phyloP scores from a whole-genome alignment of 2,113 vertebrate genomes.

The Speoplatyrhinus poulsoni region DNA sequence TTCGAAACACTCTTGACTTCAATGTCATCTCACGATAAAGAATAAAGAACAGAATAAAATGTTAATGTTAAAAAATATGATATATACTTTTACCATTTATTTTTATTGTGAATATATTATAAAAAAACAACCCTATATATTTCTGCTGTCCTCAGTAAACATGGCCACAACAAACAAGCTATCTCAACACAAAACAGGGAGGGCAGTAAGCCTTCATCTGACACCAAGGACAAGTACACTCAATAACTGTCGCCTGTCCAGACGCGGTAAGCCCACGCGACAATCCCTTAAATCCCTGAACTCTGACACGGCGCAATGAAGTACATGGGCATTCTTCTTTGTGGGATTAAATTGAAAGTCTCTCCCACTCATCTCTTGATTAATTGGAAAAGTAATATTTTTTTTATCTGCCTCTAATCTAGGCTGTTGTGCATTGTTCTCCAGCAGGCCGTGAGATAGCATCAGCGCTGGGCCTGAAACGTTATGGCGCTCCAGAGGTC shows the following conservation, averaged over 20 bases:
- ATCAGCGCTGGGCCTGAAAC: constrained; percentile 37
- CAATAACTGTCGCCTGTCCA: constrained; percentile 76
- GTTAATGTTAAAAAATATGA: too few species aligned
- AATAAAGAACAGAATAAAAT: too few species aligned
- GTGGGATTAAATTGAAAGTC: constrained; percentile 71
- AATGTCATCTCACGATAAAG: too few species aligned
- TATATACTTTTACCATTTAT: too few species aligned
- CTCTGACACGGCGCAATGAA: constrained; percentile 72
- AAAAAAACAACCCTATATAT: neutral
- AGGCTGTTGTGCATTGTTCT: constrained; percentile 47
- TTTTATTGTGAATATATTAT: neutral
- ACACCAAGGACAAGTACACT: constrained; percentile 77
- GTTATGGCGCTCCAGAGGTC: constrained; percentile 43
- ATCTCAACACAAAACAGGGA: constrained; percentile 48
- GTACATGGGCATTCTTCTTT: constrained; percentile 69
- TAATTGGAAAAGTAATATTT: constrained; percentile 58
- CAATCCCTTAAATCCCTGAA: constrained; percentile 77
- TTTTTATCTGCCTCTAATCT: constrained; percentile 38
- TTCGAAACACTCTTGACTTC: too few species aligned
- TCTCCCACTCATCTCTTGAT: constrained; percentile 65
- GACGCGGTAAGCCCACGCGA: constrained; percentile 67
- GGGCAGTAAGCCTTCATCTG: constrained; percentile 70
- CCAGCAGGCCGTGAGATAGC: constrained; percentile 46
- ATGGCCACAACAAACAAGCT: constrained; percentile 22
- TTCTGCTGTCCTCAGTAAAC: constrained; percentile 3